Base-by-base conservation (phyloP, 2,797 vertebrate species). In the Macroramphosus scolopax region DNA sequence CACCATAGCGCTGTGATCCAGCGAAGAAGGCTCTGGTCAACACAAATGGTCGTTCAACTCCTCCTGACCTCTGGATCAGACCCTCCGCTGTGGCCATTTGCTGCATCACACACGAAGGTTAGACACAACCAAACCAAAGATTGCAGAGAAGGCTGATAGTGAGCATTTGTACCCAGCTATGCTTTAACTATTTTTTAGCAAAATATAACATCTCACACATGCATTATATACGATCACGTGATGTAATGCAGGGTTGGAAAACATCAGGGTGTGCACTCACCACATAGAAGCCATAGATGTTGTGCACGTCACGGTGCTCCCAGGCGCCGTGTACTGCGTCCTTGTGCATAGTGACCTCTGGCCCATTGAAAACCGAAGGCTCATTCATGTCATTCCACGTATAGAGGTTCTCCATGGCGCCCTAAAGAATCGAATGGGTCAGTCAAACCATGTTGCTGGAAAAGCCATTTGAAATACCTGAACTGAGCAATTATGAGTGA, bases 331-430 rank as follows among this genome's bases (percentile, higher is more conserved):
- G 92, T 63, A 86, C 11, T 0, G 92, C 92, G 0, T 97, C 95
- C 77, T 98, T 98, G 82, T 93, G 92, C 94, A 97, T 95, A 6
- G 95, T 96, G 62, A 97, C 93, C 86, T 97, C 95, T 0, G 95
- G 95, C 8, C 95, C 95, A 1, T 93, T 97, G 68, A 97, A 97
- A 29, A 97, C 94, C 0, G 95, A 96, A 0, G 95, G 95, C 59
- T 96, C 95, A 0, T 96, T 98, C 95, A 98, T 97, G 74, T 98
- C 94, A 0, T 98, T 98, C 95, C 95, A 97, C 0, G 91, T 88
- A 47, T 86, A 92, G 10, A 96, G 75, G 56, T 93, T 94, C 43
- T 93, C 90, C 85, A 87, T 91, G 9, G 93, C 85, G 13, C 94
- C 94, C 95, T 96, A 55, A 4, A 48, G 2, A 50, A 6, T 0